Conservation (phyloP, 1,140 invertebrate species). For the Chrysomallon squamiferum region DNA sequence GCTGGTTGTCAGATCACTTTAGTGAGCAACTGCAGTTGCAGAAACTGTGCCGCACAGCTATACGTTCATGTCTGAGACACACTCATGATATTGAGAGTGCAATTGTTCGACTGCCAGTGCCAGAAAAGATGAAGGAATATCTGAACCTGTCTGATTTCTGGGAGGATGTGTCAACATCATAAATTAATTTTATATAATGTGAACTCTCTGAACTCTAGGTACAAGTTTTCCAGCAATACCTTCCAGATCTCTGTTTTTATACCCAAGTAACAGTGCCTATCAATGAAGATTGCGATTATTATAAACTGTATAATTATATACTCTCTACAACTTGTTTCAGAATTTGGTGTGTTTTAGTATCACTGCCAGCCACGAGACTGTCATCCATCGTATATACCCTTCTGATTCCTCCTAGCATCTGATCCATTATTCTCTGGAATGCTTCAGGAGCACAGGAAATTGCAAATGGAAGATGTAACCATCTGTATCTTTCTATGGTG, state of each 20-base stretch:
- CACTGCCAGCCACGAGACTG: neutral
- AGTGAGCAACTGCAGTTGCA: conserved; percentile 9
- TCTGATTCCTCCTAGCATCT: neutral
- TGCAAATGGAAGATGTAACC: conserved; percentile 26
- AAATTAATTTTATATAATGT: neutral
- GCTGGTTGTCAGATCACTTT: conserved; percentile 11
- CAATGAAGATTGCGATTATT: too few species aligned
- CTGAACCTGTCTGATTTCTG: conserved; percentile 16
- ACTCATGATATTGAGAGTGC: conserved; percentile 8
- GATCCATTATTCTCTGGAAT: neutral
- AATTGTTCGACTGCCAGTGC: conserved; percentile 19
- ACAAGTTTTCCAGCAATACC: too few species aligned
- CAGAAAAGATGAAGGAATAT: conserved; percentile 17
- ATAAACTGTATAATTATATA: conserved; percentile 42
- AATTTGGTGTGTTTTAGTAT: neutral
- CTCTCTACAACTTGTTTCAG: conserved; percentile 17
- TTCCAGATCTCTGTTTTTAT: too few species aligned
- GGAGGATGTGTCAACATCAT: neutral
- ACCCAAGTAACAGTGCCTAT: too few species aligned
- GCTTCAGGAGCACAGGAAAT: conserved; percentile 53
- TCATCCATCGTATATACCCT: neutral
- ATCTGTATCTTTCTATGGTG: conserved; percentile 27
- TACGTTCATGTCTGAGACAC: conserved; percentile 13
- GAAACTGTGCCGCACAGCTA: conserved; percentile 14
- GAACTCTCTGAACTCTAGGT: too few species aligned